phyloP scores from a whole-genome alignment of 1,140 invertebrate species.

The Drosophila tsacasi region DNA sequence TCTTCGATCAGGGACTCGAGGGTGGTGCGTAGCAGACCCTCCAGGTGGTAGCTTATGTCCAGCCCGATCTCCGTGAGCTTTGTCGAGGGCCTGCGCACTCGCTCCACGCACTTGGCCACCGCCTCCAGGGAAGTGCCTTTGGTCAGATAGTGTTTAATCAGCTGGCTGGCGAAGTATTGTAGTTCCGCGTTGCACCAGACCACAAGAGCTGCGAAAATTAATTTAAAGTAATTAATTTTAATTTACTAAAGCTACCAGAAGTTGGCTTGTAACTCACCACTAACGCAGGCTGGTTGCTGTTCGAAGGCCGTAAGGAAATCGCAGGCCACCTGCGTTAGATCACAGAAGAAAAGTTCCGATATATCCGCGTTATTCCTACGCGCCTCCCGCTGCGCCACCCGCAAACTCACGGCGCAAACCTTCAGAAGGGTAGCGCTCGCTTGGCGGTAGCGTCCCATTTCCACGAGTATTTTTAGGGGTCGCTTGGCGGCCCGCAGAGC shows the following conservation, averaged over 20 bases:
- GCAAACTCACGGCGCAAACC: slow-evolving; percentile 74
- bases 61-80: slow-evolving; percentile 88
- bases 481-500: slow-evolving; percentile 94
- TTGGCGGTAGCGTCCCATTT: slow-evolving; percentile 86
- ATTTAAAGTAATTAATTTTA: background rate
- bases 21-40: slow-evolving; percentile 90
- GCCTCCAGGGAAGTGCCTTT: slow-evolving; percentile 93
- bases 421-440: slow-evolving; percentile 75
- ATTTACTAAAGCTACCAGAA: too few species aligned
- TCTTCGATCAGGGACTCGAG: slow-evolving; percentile 86
- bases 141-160: slow-evolving; percentile 95
- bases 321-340: slow-evolving; percentile 81
- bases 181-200: slow-evolving; percentile 97
- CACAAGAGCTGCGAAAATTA: slow-evolving; percentile 89
- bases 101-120: slow-evolving; percentile 94
- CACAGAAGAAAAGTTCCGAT: slow-evolving; percentile 83
- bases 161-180: slow-evolving; percentile 92
- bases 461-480: slow-evolving; percentile 92
- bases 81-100: slow-evolving; percentile 91
- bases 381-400: slow-evolving; percentile 79
- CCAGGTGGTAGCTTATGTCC: slow-evolving; percentile 92
- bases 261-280: slow-evolving; percentile 51
- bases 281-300: slow-evolving; percentile 78
- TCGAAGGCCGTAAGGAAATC: slow-evolving; percentile 82
- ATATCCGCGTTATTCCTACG: slow-evolving; percentile 81